A percentile compares a stretch with the other conserved stretches of the same genome.
Evolutionary conservation across 2,888 invertebrate genomes (phyloP).

Genomic region (Schrankia costaestrigalis): DNA sequence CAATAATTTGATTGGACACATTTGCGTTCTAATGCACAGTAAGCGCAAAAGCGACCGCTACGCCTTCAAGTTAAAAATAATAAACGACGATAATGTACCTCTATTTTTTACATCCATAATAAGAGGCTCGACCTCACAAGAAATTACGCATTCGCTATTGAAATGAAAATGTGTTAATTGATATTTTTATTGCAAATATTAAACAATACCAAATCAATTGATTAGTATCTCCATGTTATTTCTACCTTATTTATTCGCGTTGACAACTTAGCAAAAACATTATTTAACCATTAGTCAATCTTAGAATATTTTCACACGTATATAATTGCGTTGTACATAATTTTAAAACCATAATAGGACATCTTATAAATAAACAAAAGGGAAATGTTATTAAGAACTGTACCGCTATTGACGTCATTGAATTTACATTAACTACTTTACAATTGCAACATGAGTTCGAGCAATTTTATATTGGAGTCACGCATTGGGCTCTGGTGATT

Average conservation of each 20-base stretch:
- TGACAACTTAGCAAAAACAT: background rate
- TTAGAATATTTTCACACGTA: conserved; percentile 17
- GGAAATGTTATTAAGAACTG: conserved; percentile 20
- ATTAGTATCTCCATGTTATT: conserved; percentile 1
- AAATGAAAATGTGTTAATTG: no score
- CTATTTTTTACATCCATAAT: no score
- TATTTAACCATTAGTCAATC: conserved; percentile 5
- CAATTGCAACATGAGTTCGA: conserved; percentile 26
- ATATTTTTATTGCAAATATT: conserved; percentile 10
- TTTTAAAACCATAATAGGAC: background rate
- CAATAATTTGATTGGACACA: no score
- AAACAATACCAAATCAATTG: conserved; percentile 1
- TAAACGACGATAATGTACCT: no score
- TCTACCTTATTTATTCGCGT: no score
- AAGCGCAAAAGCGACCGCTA: no score
- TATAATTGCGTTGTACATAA: conserved; percentile 9
- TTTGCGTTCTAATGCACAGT: no score
- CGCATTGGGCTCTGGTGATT: conserved; percentile 39
- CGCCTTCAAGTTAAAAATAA: no score
- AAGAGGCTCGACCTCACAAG: no score
- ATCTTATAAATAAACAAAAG: conserved; percentile 3
- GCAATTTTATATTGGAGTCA: conserved; percentile 36
- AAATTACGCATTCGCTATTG: no score
- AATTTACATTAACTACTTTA: conserved; percentile 20
- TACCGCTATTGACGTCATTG: conserved; percentile 30